Evolutionary conservation across 2,113 vertebrate species (phyloP).

Genomic region (Ailurus styani): DNA sequence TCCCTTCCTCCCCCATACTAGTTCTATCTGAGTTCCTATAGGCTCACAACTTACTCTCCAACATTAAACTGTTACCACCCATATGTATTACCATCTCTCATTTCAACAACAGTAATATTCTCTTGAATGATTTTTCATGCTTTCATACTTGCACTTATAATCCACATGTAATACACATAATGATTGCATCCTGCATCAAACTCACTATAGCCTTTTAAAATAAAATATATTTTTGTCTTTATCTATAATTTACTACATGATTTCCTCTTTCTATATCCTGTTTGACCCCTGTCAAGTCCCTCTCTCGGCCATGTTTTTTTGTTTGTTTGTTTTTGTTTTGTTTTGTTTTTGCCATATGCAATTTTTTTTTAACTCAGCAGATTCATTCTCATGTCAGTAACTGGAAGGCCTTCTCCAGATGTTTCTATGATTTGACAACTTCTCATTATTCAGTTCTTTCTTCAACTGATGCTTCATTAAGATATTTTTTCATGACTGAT

Average conservation of each 20-base stretch:
- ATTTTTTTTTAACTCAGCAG: not conserved
- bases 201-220: not conserved
- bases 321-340: not conserved
- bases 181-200: not conserved
- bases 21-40: not conserved
- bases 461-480: not conserved
- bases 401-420: not conserved
- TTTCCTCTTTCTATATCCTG: not conserved
- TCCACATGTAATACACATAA: not conserved
- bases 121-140: not conserved
- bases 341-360: not conserved
- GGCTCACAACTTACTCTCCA: not conserved
- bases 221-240: not conserved
- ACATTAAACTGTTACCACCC: not conserved
- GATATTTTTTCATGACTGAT: not conserved
- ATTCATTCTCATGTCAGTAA: not conserved
- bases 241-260: not conserved
- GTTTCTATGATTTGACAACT: not conserved
- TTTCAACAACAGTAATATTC: not conserved
- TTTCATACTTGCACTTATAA: not conserved
- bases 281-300: not conserved
- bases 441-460: not conserved
- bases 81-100: not conserved
- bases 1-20: not conserved
- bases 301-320: not conserved